Conservation (phyloP, 2,113 vertebrate species). For the Globicephala melas region DNA sequence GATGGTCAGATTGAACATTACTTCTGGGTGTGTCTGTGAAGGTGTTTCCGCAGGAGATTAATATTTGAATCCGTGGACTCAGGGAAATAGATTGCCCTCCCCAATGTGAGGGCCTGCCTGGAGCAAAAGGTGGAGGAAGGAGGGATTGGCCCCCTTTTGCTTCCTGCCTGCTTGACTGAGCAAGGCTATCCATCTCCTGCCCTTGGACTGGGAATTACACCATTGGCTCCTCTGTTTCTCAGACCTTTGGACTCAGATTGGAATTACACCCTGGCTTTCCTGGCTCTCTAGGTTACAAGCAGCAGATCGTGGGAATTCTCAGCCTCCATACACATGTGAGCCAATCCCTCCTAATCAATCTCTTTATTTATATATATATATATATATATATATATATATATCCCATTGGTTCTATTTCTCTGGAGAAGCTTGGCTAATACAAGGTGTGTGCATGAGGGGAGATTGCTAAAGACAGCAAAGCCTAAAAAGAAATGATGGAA, state of each 20-base stretch:
- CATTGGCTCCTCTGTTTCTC: neutral
- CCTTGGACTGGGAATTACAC: neutral
- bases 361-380: neutral
- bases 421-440: neutral
- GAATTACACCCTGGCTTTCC: neutral
- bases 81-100: neutral
- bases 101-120: neutral
- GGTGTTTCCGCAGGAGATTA: neutral
- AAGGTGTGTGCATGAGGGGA: neutral
- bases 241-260: neutral
- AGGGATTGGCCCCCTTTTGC: neutral
- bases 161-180: neutral
- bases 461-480: neutral
- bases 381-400: neutral
- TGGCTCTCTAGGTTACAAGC: no score
- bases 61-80: neutral
- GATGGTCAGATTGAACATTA: neutral
- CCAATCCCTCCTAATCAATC: neutral
- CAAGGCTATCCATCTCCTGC: neutral
- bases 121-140: neutral
- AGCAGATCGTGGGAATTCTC: neutral
- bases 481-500: no score
- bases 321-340: neutral
- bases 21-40: neutral
- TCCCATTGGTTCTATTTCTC: neutral